These are phyloP conservation scores for Wasmannia auropunctata DNA, from an alignment of 1,140 invertebrate species.

Conservation along the genomic window DNA sequence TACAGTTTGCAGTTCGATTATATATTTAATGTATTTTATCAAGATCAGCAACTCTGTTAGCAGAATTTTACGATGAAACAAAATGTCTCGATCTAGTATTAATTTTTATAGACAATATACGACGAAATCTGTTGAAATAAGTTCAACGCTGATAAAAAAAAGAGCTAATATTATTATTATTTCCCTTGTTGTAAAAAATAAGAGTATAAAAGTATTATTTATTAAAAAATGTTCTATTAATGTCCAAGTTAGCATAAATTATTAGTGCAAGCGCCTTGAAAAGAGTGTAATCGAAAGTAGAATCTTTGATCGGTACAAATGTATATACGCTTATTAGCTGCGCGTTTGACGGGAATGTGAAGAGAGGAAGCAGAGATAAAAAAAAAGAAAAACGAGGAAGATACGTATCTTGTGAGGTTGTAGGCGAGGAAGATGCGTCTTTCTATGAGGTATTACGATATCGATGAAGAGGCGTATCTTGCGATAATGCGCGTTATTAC, in stretches of 20 bases:
- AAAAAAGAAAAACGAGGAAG: not conserved
- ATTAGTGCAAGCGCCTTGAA: not conserved
- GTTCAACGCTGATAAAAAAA: not conserved
- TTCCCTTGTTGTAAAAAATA: too few species aligned
- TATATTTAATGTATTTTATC: conserved; percentile 2
- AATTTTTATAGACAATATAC: not conserved
- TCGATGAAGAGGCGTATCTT: conserved; percentile 68
- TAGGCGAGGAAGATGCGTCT: conserved; percentile 64
- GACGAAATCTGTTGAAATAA: not conserved
- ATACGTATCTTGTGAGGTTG: conserved; percentile 51
- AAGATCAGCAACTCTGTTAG: not conserved
- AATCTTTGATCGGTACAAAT: not conserved
- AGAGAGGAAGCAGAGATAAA: not conserved
- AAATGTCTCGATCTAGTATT: not conserved
- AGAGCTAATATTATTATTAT: not conserved
- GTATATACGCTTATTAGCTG: not conserved
- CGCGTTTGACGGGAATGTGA: not conserved
- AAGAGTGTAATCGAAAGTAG: not conserved
- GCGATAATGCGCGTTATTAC: conserved; percentile 78
- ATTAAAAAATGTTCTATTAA: not conserved
- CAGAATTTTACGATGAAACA: conserved; percentile 11
- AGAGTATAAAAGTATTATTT: not conserved
- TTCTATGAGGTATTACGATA: conserved; percentile 73
- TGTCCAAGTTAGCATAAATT: not conserved
- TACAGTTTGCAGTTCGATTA: conserved; percentile 17